A percentile compares a stretch with the other conserved stretches of the same genome.
Evolutionary conservation across 2,888 invertebrate species (phyloP).

Genomic region (Apamea sordens): DNA sequence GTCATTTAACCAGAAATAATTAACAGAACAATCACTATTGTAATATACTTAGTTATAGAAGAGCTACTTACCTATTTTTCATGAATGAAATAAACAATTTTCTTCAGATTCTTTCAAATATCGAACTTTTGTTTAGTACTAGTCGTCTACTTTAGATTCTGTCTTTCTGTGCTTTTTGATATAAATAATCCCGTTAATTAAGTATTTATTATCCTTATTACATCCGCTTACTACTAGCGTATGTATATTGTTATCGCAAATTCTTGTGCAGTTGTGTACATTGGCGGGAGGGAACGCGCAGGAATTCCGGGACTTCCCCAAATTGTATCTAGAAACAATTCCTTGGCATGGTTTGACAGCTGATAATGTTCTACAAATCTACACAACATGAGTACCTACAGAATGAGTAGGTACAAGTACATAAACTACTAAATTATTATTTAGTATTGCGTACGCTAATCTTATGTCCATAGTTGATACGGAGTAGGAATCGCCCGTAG

Average conservation of each 20-base stretch:
- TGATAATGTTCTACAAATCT: neutral
- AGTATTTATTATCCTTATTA: neutral
- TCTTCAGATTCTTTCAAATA: neutral
- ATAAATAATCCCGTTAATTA: neutral
- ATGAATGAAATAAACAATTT: neutral
- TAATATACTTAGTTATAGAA: neutral
- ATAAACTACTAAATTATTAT: neutral
- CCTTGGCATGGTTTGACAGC: neutral
- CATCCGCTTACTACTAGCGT: neutral
- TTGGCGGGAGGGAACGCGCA: neutral
- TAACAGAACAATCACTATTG: neutral
- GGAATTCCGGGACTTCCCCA: constrained; percentile 41
- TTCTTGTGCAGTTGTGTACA: neutral
- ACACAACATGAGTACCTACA: neutral
- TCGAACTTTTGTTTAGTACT: neutral
- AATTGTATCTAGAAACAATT: neutral
- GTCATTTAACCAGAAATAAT: neutral
- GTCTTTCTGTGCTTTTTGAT: neutral
- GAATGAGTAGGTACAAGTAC: neutral
- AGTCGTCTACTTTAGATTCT: neutral
- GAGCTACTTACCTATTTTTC: neutral
- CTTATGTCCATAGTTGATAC: neutral
- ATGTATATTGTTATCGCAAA: neutral
- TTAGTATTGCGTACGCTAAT: neutral
- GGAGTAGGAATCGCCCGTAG: neutral